Conservation (phyloP, 1,140 invertebrate genomes). For the Apis florea region DNA sequence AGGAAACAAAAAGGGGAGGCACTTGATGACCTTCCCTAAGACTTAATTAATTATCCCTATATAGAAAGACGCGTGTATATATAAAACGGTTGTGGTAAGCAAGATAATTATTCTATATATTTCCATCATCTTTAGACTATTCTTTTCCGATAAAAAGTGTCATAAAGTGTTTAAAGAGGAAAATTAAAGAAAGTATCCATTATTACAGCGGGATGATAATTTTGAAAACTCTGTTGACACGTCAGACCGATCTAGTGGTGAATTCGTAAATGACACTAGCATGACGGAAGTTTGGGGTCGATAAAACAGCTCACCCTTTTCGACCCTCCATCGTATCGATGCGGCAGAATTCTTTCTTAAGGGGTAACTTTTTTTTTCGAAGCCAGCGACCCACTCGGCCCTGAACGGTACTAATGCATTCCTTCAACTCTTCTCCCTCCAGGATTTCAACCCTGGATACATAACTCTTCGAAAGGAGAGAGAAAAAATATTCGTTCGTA, state of each 20-base stretch:
- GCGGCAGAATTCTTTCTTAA: slow-evolving; percentile 73
- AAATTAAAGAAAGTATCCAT: not conserved
- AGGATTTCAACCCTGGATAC: too few species aligned
- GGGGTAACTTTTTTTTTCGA: slow-evolving; percentile 72
- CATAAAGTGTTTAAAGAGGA: too few species aligned
- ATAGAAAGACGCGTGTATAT: not conserved
- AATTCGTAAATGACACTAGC: slow-evolving; percentile 63
- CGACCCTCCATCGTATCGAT: slow-evolving; percentile 68
- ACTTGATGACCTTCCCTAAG: slow-evolving; percentile 11
- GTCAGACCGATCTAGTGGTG: slow-evolving; percentile 74
- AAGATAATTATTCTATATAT: not conserved
- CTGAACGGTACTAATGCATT: slow-evolving; percentile 41
- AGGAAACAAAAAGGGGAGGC: slow-evolving; percentile 8
- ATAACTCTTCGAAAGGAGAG: not conserved
- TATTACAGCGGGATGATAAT: not conserved
- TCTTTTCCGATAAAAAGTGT: too few species aligned
- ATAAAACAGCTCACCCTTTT: slow-evolving; percentile 71
- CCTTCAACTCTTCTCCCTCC: not conserved
- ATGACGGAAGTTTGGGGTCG: slow-evolving; percentile 58
- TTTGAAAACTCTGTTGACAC: slow-evolving; percentile 24
- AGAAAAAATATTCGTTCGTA: too few species aligned
- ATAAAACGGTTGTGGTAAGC: not conserved
- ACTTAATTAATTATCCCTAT: slow-evolving; percentile 21
- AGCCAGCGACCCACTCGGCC: slow-evolving; percentile 53
- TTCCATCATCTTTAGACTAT: not conserved